Percentiles rank a stretch among this genome's conserved stretches.
phyloP scores from a whole-genome alignment of 2,797 vertebrate genomes.

The Mico argentatus region DNA sequence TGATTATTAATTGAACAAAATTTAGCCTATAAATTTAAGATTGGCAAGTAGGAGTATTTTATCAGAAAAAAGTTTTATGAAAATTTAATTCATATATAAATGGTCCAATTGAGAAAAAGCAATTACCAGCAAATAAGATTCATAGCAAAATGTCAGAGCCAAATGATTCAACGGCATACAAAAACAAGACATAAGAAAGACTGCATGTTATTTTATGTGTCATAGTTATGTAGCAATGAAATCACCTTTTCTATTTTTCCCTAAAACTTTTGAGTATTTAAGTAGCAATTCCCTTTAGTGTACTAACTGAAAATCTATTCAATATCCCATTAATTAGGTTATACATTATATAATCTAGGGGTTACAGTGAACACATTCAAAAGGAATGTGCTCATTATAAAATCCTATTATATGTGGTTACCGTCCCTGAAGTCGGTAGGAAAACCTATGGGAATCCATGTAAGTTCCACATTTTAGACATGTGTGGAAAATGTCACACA shows the following conservation, averaged over 20 bases:
- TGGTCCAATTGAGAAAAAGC: not conserved
- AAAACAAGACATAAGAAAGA: not conserved
- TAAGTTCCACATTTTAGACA: conserved; percentile 8
- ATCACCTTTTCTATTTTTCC: not conserved
- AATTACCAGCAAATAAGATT: not conserved
- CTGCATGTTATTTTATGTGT: not conserved
- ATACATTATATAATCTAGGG: conserved; percentile 12
- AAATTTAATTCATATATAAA: not conserved
- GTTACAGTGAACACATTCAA: conserved; percentile 21
- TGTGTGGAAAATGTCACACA: not conserved
- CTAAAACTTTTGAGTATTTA: conserved; percentile 9
- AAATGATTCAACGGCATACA: not conserved
- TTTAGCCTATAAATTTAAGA: not conserved
- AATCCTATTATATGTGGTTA: conserved; percentile 12
- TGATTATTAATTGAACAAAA: conserved; percentile 14
- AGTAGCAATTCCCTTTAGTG: not conserved
- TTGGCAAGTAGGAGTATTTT: not conserved
- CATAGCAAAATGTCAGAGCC: not conserved
- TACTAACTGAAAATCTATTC: conserved; percentile 23
- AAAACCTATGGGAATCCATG: not conserved
- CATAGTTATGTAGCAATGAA: not conserved
- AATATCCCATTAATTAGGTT: conserved; percentile 39
- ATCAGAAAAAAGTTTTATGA: not conserved
- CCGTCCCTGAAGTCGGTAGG: not conserved
- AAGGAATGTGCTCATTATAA: not conserved